Conservation (phyloP, 2,113 vertebrate species). For the Elephantulus edwardii region DNA sequence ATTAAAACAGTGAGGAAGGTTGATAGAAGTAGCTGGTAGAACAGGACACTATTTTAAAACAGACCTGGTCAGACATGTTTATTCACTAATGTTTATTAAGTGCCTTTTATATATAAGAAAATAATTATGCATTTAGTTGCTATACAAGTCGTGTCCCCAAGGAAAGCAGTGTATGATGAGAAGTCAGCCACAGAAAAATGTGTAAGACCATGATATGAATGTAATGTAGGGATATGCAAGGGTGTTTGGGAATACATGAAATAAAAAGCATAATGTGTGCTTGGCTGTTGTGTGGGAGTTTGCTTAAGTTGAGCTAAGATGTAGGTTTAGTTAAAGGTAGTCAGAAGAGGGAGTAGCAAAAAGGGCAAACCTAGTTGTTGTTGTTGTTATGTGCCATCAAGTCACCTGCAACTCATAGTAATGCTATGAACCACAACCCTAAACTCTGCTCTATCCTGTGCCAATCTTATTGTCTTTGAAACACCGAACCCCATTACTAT, state of each 20-base stretch:
- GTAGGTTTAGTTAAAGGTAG: neutral
- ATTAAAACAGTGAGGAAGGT: neutral
- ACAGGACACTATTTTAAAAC: neutral
- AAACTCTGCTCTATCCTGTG: no score
- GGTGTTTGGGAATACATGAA: neutral
- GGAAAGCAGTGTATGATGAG: neutral
- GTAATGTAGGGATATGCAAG: no score
- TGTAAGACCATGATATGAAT: neutral
- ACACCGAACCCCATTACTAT: no score
- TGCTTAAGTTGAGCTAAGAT: neutral
- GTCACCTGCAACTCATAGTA: no score
- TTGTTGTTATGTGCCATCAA: no score
- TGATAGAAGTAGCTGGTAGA: neutral
- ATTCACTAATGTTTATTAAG: neutral
- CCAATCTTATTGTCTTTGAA: no score
- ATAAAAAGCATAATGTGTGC: neutral
- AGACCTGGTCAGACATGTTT: neutral
- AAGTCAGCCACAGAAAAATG: neutral
- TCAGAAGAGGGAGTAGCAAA: neutral
- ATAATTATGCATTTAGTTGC: neutral
- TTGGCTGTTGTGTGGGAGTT: neutral
- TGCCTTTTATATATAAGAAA: neutral
- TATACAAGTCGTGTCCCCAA: neutral
- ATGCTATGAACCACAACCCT: no score
- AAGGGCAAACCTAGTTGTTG: no score